A percentile compares a stretch with the other conserved stretches of the same genome.
These are phyloP conservation scores for Cyanoliseus patagonus DNA, from an alignment of 2,113 vertebrate species.

Conservation along the genomic window DNA sequence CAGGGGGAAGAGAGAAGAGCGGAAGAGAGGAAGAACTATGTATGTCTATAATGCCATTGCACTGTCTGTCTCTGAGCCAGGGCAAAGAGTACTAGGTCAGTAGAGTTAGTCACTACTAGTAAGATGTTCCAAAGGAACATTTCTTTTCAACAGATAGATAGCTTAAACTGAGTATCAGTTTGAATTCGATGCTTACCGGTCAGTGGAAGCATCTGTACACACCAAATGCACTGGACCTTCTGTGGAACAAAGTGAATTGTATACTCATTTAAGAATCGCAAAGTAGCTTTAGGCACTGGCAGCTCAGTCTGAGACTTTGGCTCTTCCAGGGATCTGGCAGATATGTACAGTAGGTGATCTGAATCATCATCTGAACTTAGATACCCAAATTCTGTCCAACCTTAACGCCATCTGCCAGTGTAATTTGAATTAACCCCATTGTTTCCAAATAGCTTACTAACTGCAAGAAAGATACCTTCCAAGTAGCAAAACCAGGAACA, in stretches of 20 bases:
- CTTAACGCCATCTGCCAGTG: not conserved
- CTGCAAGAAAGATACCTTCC: not conserved
- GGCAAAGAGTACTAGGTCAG: not conserved
- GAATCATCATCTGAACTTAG: not conserved
- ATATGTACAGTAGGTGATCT: not conserved
- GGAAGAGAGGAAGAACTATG: rapidly evolving
- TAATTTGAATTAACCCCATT: not conserved
- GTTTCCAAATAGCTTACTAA: not conserved
- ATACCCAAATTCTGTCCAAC: not conserved
- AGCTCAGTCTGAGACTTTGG: not conserved
- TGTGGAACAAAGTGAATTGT: not conserved
- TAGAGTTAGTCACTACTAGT: not conserved
- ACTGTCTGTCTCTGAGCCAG: not conserved
- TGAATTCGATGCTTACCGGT: not conserved
- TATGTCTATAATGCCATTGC: not conserved
- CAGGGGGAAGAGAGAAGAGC: no score
- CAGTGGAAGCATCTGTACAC: not conserved
- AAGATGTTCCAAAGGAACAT: not conserved
- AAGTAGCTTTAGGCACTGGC: not conserved
- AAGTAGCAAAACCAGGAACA: not conserved
- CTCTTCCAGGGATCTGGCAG: not conserved
- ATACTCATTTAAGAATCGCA: not conserved
- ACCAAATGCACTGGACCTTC: not conserved
- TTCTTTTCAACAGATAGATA: not conserved
- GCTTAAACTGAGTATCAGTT: not conserved